Percentiles rank a stretch among this genome's conserved stretches.
phyloP scores from a whole-genome alignment of 2,888 invertebrate genomes.

The Cephalotes varians region DNA sequence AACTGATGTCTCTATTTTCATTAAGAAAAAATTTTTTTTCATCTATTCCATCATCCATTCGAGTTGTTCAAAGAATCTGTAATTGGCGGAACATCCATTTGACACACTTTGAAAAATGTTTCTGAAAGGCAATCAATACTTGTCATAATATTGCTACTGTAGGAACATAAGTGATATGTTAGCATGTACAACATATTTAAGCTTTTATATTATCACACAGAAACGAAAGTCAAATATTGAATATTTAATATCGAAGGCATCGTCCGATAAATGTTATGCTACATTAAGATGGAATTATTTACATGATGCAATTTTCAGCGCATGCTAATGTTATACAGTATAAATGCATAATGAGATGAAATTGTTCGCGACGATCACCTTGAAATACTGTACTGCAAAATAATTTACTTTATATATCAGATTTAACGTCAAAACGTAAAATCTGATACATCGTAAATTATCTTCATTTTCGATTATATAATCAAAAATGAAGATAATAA shows the following conservation, averaged over 20 bases:
- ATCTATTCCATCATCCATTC: too few species aligned
- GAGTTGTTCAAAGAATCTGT: not conserved
- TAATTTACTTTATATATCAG: too few species aligned
- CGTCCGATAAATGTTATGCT: not conserved
- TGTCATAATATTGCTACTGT: not conserved
- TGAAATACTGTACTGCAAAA: not conserved
- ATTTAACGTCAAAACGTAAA: not conserved
- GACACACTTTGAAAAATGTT: not conserved
- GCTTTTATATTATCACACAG: not conserved
- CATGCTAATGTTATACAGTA: not conserved
- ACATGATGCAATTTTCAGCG: not conserved
- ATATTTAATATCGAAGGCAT: not conserved
- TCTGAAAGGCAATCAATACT: slow-evolving; percentile 10
- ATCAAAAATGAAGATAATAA: not conserved
- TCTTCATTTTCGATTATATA: not conserved
- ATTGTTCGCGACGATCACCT: not conserved
- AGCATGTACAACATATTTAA: not conserved
- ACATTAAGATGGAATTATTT: not conserved
- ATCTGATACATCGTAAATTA: not conserved
- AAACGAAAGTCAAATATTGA: slow-evolving; percentile 31
- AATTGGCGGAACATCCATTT: slow-evolving; percentile 5
- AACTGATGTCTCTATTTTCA: not conserved
- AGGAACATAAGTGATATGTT: too few species aligned
- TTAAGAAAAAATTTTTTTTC: not conserved
- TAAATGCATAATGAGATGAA: not conserved